Base-by-base conservation (phyloP, 2,888 invertebrate species). In the Dermolepida albohirtum region DNA sequence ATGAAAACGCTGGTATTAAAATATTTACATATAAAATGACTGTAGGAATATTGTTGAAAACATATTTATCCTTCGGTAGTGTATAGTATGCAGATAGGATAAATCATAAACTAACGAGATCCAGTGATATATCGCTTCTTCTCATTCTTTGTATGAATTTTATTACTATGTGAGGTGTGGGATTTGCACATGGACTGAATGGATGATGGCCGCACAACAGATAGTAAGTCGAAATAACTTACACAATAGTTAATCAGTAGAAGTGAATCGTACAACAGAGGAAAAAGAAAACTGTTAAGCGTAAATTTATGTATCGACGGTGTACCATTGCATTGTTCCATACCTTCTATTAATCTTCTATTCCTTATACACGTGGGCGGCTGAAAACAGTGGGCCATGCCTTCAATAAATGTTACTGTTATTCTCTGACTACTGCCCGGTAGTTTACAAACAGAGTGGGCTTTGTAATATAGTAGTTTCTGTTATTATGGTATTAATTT, bases 301-400 rank as follows among this genome's bases (percentile, higher is more conserved):
- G 71, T 66, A 70, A 71, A 73, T 73, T 73, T 73, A 73, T 73
- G 73, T 69, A 71, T 70, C 69, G 64, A 66, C 68, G 69, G 68
- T 43, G 64, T 69, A 66, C 67, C 70, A 73, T 70, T 72, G 73
- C 64, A 68, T 68, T 68, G 67, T 68, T 73, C 71, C 70, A 70
- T 68, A 55, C 64, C 62, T 66, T 66, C 71, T 71, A 73, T 73
- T 72, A 73, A 73, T 73, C 73, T 73, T 69, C 62, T 67, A 70
- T 71, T 70, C 47, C 71, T 72, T 63, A 72, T 71, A 67, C 64
- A 64, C 66, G 73, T 73, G 68, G 73, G 73, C 70, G 73, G 67
- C 70, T 68, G 72, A 70, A 71, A 71, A 73, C 72, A 69, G 73
- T 73, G 73, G 72, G 72, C 72, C 71, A 73, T 72, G 67, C 68